phyloP scores from a whole-genome alignment of 2,113 vertebrate genomes.

The Synchiropus splendidus region DNA sequence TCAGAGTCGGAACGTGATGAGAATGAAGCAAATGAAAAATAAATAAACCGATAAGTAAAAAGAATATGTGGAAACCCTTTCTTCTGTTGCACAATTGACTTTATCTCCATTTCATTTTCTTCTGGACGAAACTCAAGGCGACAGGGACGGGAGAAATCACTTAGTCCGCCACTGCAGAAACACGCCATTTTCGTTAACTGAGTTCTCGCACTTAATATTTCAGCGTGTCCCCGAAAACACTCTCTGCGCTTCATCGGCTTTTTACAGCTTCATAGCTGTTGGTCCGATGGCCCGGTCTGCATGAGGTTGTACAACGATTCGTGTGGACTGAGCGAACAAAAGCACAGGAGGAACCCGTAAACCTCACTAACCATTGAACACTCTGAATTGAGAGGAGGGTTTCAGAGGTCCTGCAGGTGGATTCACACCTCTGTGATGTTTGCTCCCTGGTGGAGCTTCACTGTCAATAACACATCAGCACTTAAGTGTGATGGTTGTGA shows the following conservation, averaged over 20 bases:
- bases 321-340: no score
- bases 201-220: conserved; percentile 8
- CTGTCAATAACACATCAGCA: conserved; percentile 41
- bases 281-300: no score
- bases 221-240: neutral
- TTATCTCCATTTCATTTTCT: no score
- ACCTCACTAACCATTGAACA: no score
- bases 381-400: conserved; percentile 7
- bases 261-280: neutral
- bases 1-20: no score
- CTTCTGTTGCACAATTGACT: no score
- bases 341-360: no score
- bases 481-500: neutral
- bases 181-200: conserved; percentile 7
- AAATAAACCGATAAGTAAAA: no score
- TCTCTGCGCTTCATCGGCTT: no score
- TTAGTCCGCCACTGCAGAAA: conserved; percentile 9
- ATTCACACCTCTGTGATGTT: conserved; percentile 46
- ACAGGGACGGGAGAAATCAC: conserved; percentile 24
- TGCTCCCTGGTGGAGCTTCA: conserved; percentile 12
- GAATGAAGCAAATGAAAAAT: no score
- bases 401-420: conserved; percentile 16
- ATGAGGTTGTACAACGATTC: no score
- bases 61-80: no score
- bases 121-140: conserved; percentile 3